phyloP scores from a whole-genome alignment of 2,797 vertebrate genomes.

The Rhadinocentrus ornatus region DNA sequence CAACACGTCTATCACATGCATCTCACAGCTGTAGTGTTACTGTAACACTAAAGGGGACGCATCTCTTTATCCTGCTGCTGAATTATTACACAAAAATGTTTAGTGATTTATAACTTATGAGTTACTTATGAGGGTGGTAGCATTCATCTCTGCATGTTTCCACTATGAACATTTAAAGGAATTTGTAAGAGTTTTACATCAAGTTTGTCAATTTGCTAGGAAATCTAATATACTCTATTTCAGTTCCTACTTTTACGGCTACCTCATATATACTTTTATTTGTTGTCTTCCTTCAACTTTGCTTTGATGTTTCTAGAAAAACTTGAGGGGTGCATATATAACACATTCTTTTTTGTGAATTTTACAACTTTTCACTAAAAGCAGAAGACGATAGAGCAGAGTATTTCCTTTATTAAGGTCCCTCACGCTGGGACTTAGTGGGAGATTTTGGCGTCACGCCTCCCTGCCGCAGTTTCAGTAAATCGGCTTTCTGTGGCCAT shows the following conservation, averaged over 20 bases:
- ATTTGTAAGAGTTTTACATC: conserved; percentile 8
- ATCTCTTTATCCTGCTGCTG: conserved; percentile 7
- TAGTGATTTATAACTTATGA: conserved; percentile 18
- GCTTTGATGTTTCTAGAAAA: background rate
- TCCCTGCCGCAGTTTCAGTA: conserved; percentile 78
- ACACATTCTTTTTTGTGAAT: conserved; percentile 28
- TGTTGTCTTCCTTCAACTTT: conserved; percentile 2
- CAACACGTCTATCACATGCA: conserved; percentile 15
- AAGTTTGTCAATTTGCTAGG: conserved; percentile 10
- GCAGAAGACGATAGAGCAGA: conserved; percentile 52
- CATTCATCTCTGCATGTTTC: conserved; percentile 15
- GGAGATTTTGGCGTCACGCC: conserved; percentile 85
- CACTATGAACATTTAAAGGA: conserved; percentile 15
- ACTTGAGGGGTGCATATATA: conserved; percentile 21
- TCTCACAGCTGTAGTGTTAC: conserved; percentile 23
- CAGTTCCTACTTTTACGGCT: background rate
- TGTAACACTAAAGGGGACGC: conserved; percentile 8
- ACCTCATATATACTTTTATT: conserved; percentile 6
- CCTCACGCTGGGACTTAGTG: conserved; percentile 79
- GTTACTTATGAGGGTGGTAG: conserved; percentile 11
- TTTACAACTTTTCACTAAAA: conserved; percentile 46
- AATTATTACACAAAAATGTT: conserved; percentile 14
- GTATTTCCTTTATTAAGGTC: conserved; percentile 78
- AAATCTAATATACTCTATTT: background rate
- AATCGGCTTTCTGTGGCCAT: conserved; percentile 85